Evolutionary conservation across 2,888 invertebrate species (phyloP).

Genomic region (Formica aserva): DNA sequence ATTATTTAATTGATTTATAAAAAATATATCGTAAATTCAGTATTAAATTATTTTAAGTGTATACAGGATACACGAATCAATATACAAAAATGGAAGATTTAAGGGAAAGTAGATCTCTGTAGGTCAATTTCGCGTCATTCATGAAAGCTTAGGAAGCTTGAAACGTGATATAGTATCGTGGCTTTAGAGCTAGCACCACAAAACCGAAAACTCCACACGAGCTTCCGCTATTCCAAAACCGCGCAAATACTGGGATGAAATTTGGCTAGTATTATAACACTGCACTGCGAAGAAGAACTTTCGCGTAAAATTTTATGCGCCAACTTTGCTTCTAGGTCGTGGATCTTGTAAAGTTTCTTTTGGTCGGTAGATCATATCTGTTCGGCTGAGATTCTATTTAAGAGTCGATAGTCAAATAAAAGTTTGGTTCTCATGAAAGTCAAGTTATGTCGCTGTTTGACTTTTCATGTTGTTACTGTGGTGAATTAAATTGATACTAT

Average conservation of each 20-base stretch:
- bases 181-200: slow-evolving; percentile 33
- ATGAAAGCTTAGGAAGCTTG: slow-evolving; percentile 43
- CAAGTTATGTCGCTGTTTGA: slow-evolving; percentile 36
- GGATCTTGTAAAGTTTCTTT: slow-evolving; percentile 45
- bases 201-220: slow-evolving; percentile 49
- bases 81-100: slow-evolving; percentile 30
- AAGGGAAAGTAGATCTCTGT: slow-evolving; percentile 15
- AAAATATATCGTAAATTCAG: background rate
- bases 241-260: slow-evolving; percentile 45
- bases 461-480: slow-evolving; percentile 31
- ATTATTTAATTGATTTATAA: background rate
- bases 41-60: background rate
- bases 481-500: slow-evolving; percentile 27
- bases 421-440: slow-evolving; percentile 37
- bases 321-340: slow-evolving; percentile 45
- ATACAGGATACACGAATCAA: background rate
- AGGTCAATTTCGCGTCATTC: slow-evolving; percentile 44
- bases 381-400: slow-evolving; percentile 30
- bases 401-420: slow-evolving; percentile 50
- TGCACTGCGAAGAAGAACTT: slow-evolving; percentile 35
- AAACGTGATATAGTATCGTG: slow-evolving; percentile 39
- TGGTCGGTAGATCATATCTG: slow-evolving; percentile 30
- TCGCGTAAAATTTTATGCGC: slow-evolving; percentile 47
- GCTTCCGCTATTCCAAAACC: slow-evolving; percentile 24
- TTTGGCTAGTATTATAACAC: slow-evolving; percentile 42